A percentile compares a stretch with the other conserved stretches of the same genome.
Evolutionary conservation across 1,140 invertebrate species (phyloP).

Genomic region (Drosophila insularis): DNA sequence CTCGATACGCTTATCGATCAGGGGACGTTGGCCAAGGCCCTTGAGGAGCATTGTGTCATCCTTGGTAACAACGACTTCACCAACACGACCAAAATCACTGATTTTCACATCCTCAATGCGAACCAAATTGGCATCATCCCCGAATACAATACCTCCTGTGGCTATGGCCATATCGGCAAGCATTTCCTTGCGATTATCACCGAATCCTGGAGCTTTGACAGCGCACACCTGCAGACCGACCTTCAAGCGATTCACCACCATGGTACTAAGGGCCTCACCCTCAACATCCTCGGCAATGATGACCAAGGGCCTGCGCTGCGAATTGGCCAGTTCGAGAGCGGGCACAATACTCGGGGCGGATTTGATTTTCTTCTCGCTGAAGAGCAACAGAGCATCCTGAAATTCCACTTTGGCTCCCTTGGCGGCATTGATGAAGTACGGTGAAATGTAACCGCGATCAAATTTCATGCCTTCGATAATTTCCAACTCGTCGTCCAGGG

Average conservation of each 20-base stretch:
- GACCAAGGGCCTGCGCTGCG: slow-evolving; percentile 95
- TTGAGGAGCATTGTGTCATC: slow-evolving; percentile 98
- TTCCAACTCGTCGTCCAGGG: slow-evolving; percentile 97
- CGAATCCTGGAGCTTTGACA: slow-evolving; percentile 99
- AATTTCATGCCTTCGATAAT: slow-evolving; percentile 99
- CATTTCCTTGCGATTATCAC: slow-evolving; percentile 98
- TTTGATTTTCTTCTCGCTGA: slow-evolving; percentile 99
- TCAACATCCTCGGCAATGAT: slow-evolving; percentile 99
- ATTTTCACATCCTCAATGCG: slow-evolving; percentile 97
- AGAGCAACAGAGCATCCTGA: slow-evolving; percentile 96
- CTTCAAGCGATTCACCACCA: slow-evolving; percentile 98
- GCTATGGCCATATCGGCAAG: slow-evolving; percentile 98
- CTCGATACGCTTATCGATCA: slow-evolving; percentile 93
- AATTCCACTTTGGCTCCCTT: slow-evolving; percentile 99
- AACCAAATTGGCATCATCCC: slow-evolving; percentile 98
- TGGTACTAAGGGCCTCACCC: slow-evolving; percentile 97
- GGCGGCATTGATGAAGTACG: slow-evolving; percentile 99
- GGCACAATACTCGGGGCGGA: slow-evolving; percentile 98
- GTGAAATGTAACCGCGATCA: slow-evolving; percentile 99
- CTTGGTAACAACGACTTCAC: slow-evolving; percentile 98
- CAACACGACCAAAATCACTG: slow-evolving; percentile 94
- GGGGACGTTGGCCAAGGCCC: slow-evolving; percentile 91
- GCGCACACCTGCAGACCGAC: slow-evolving; percentile 98
- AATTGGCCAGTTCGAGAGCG: slow-evolving; percentile 97
- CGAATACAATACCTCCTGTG: slow-evolving; percentile 98